Evolutionary conservation across 2,888 invertebrate genomes (phyloP), one percentile per base, ranked within the genome.

Genomic region (Acanthosepion lycidas): DNA sequence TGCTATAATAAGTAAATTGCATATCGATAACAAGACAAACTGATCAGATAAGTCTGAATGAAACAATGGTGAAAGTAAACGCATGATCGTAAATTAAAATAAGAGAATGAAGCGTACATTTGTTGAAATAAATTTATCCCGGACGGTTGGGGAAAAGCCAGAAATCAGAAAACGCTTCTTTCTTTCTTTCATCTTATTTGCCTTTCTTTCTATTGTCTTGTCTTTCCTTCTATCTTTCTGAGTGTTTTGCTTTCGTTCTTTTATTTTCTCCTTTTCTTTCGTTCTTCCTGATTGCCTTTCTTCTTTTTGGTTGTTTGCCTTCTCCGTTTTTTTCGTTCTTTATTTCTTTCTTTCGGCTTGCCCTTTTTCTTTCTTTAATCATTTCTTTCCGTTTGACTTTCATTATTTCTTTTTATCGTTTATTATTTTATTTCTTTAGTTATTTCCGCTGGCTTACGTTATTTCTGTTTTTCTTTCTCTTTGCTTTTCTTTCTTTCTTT

Each of bases 1-100:
- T 78, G n/a, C 78, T 78, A 78, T 78, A 78, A 78, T 78, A 59
- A 59, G 59, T 78, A 78, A 78, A 78, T n/a, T n/a, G 78, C 18
- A n/a, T 78, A 78, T 78, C 78, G n/a, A 78, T 78, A 78, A 33
- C 64, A 28, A 78, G 6, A n/a, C n/a, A 78, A n/a, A n/a, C 0
- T n/a, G 3, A 78, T n/a, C 15, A 9, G 78, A 78, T 78, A 78
- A 78, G n/a, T 78, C n/a, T 78, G n/a, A 12, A 78, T 78, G n/a
- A 8, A 78, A 78, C 78, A 78, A 78, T 15, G n/a, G n/a, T 8
- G 26, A 33, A 78, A 78, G 78, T 33, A 78, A 78, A 78, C 78
- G 78, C 78, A n/a, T 18, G n/a, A 1, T 15, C 33, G n/a, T n/a
- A n/a, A n/a, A n/a, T 78, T n/a, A n/a, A 64, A 42, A 78, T 9